Conservation (phyloP, 64 coral and sea anemone species). For the Pocillopora damicornis region DNA sequence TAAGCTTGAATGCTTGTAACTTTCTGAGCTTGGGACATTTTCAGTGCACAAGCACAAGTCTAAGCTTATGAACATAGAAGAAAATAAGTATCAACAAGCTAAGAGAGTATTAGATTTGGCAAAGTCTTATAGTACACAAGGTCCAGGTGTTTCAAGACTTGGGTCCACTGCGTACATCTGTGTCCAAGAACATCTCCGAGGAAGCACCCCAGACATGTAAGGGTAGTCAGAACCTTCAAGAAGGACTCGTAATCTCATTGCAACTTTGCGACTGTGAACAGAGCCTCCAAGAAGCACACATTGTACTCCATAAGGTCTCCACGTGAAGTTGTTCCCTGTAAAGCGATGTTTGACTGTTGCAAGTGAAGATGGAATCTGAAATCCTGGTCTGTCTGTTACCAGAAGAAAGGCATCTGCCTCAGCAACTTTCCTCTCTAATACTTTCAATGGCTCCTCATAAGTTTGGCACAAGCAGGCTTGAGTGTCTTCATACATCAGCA, state of each 20-base stretch:
- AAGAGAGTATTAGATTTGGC: neutral
- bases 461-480: constrained; percentile 60
- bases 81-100: neutral
- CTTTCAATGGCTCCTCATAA: constrained; percentile 69
- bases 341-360: constrained; percentile 67
- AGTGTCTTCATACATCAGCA: constrained; percentile 88
- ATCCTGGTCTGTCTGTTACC: constrained; percentile 74
- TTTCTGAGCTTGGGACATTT: neutral
- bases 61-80: neutral
- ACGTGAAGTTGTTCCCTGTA: constrained; percentile 76
- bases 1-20: constrained; percentile 4
- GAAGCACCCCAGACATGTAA: constrained; percentile 89
- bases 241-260: constrained; percentile 78
- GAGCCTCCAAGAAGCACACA: constrained; percentile 94
- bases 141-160: constrained; percentile 94
- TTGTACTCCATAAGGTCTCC: constrained; percentile 88
- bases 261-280: constrained; percentile 85
- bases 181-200: constrained; percentile 90
- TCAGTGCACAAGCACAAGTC: neutral
- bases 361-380: constrained; percentile 69
- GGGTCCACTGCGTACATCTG: constrained; percentile 90
- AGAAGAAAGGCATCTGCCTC: constrained; percentile 91
- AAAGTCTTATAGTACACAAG: constrained; percentile 74
- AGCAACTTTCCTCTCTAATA: constrained; percentile 79
- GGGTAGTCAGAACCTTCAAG: constrained; percentile 88